A percentile compares a stretch with the other conserved stretches of the same genome.
Evolutionary conservation across 2,797 vertebrate genomes (phyloP).

Genomic region (Balearica regulorum): DNA sequence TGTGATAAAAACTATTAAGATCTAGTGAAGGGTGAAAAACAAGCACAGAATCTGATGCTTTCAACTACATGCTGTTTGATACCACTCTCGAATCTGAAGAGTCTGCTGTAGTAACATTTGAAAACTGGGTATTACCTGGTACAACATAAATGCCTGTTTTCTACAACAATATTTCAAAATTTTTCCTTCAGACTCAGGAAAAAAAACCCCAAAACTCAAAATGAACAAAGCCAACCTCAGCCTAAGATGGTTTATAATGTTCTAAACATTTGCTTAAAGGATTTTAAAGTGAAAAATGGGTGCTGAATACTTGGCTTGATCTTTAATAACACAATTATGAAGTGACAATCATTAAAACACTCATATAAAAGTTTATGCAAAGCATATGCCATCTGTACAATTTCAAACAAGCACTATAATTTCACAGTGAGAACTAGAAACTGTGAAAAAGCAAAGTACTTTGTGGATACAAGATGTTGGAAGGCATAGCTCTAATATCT

Average conservation of each 20-base stretch:
- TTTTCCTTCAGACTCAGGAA: not conserved
- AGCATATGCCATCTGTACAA: not conserved
- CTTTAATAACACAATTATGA: not conserved
- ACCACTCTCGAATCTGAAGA: not conserved
- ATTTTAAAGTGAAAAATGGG: not conserved
- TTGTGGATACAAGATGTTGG: not conserved
- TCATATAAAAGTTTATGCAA: not conserved
- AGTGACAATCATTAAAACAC: not conserved
- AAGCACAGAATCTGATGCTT: not conserved
- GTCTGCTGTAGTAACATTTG: not conserved
- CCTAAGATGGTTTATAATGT: not conserved
- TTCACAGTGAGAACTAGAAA: not conserved
- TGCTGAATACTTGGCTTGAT: not conserved
- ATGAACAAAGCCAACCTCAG: not conserved
- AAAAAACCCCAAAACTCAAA: accelerated
- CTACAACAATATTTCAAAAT: not conserved
- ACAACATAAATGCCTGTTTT: not conserved
- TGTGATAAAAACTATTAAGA: not conserved
- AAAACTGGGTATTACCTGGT: not conserved
- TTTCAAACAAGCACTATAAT: not conserved
- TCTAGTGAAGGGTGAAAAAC: not conserved
- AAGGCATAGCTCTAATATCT: not conserved
- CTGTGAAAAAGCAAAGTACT: not conserved
- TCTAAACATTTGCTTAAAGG: not conserved
- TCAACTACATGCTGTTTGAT: not conserved